Evolutionary conservation across 2,113 vertebrate species (phyloP).

Genomic region (Coregonus clupeaformis): DNA sequence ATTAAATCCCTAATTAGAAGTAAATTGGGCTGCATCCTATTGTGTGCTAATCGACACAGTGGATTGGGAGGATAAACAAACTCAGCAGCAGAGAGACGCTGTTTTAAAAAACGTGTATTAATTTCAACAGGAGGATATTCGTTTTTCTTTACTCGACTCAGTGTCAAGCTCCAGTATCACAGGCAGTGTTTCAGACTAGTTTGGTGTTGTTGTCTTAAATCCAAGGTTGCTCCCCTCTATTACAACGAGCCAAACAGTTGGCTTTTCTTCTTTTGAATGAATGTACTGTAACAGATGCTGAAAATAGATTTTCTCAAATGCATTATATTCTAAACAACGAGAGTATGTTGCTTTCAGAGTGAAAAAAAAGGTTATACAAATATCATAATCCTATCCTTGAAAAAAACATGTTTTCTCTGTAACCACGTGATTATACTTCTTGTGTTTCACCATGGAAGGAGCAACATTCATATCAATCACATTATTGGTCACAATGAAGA

Average conservation of each 20-base stretch:
- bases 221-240: not conserved
- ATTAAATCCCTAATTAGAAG: conserved; percentile 77
- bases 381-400: not conserved
- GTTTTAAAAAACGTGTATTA: conserved; percentile 18
- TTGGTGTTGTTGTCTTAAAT: not conserved
- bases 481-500: conserved; percentile 36
- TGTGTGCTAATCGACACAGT: conserved; percentile 66
- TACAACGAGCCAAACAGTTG: not conserved
- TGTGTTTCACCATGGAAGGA: conserved; percentile 16
- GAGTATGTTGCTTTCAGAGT: no score
- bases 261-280: no score
- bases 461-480: conserved; percentile 39
- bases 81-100: conserved; percentile 28
- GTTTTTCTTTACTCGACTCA: conserved; percentile 10
- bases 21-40: conserved; percentile 73
- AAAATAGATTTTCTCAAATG: no score
- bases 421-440: conserved; percentile 8
- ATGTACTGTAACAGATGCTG: no score
- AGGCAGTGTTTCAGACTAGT: not conserved
- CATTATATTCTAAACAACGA: no score
- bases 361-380: not conserved
- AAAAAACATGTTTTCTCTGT: not conserved
- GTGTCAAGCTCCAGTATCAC: not conserved
- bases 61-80: conserved; percentile 61
- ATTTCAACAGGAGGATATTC: conserved; percentile 29